Evolutionary conservation across 2,113 vertebrate species (phyloP), one percentile per base, ranked within the genome.

Genomic region (Poeciliopsis occidentalis): DNA sequence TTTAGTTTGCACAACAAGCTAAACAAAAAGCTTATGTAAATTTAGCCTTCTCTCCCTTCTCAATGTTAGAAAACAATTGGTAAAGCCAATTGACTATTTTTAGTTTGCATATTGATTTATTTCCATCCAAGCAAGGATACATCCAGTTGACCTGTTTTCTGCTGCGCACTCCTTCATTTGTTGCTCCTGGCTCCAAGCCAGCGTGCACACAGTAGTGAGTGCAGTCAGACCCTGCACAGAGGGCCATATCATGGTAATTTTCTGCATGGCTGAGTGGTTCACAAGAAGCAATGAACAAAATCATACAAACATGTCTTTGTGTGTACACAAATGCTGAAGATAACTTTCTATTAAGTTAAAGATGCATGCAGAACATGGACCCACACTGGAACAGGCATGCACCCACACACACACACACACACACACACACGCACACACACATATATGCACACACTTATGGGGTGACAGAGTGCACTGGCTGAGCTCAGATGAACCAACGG

Each of bases 401-500:
- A 37, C 32, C 6, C 32, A 32, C 32, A 39, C 70, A 83, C 69
- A 81, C 79, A 87, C 85, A 84, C 80, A 79, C 83, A 29, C 34
- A 37, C 32, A 1, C 22, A 78, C 57, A 81, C 72, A 80, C 79
- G 81, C 63, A 57, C 63, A 75, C 22, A 57, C 70, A 83, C 69
- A 81, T 67, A 79, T 63, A 87, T 68, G 81, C 79, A 87, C 85
- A 84, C 80, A 79, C 83, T 74, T 87, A 81, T 66, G 92, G 93
- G 94, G 94, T 94, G 93, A 94, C 85, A 87, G 94, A 94, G 94
- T 94, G 87, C 94, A 94, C 83, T 79, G 85, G 88, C 91, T 94
- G 93, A 91, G 93, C 93, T 93, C 85, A 92, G 92, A 94, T 94
- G 92, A 94, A 94, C 93, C 92, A 94, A 93, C 87, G 83, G 92